Percentiles rank a stretch among this genome's conserved stretches.
These are phyloP conservation scores for Cistogaster globosa DNA, from an alignment of 2,888 invertebrate species.

Conservation along the genomic window DNA sequence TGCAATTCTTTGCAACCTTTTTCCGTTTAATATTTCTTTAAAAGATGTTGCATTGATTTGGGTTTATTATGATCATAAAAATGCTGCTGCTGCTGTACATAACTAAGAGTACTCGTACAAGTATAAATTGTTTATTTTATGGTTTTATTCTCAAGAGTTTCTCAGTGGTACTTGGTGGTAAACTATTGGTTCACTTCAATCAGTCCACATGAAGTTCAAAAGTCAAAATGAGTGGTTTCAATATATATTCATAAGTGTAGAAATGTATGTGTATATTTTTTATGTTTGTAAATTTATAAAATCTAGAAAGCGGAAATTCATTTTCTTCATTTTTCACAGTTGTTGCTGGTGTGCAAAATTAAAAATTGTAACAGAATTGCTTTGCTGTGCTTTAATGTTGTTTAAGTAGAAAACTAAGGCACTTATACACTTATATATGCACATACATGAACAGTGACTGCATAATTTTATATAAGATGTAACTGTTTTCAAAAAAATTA, in stretches of 20 bases:
- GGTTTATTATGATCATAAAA: constrained; percentile 67
- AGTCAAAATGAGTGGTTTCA: constrained; percentile 62
- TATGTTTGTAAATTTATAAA: neutral
- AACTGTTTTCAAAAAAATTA: neutral
- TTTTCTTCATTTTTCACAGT: constrained; percentile 34
- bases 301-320: constrained; percentile 55
- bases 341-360: neutral
- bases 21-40: constrained; percentile 26
- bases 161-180: constrained; percentile 11
- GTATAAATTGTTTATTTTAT: constrained; percentile 30
- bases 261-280: neutral
- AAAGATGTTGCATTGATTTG: constrained; percentile 64
- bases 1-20: neutral
- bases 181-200: constrained; percentile 56
- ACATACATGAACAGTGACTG: neutral
- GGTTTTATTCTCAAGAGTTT: constrained; percentile 51
- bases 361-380: constrained; percentile 15
- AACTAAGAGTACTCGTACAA: constrained; percentile 4
- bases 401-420: too few species aligned
- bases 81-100: constrained; percentile 67
- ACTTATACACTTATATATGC: too few species aligned
- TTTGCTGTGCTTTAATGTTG: constrained; percentile 37
- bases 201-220: constrained; percentile 50
- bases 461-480: too few species aligned
- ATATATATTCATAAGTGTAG: neutral